Evolutionary conservation across 2,113 vertebrate genomes (phyloP).

Genomic region (Indicator indicator): DNA sequence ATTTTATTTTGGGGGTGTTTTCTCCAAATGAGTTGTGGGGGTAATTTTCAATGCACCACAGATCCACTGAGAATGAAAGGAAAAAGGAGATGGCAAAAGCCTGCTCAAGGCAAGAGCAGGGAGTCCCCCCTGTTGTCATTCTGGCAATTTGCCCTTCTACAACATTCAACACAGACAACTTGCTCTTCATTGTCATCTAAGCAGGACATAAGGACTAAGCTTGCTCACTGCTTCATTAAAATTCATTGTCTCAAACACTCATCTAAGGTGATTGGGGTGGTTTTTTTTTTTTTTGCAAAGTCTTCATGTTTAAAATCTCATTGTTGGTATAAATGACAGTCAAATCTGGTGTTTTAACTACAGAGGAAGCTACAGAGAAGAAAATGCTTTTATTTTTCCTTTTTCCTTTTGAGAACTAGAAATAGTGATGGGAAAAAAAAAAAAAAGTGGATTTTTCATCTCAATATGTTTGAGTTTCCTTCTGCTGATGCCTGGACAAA

Average conservation of each 20-base stretch:
- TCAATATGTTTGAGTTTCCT: not conserved
- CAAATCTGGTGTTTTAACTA: not conserved
- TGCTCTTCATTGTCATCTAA: not conserved
- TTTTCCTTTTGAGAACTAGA: not conserved
- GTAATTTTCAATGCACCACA: too few species aligned
- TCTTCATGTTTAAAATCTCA: not conserved
- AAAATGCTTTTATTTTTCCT: not conserved
- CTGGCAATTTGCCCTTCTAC: not conserved
- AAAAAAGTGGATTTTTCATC: not conserved
- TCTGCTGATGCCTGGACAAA: not conserved
- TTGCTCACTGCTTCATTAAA: not conserved
- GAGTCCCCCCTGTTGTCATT: not conserved
- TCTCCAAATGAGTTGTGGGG: too few species aligned
- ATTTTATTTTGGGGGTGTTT: too few species aligned
- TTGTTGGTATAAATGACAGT: not conserved
- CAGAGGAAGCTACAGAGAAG: not conserved
- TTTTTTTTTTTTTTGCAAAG: not conserved
- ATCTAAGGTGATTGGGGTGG: not conserved
- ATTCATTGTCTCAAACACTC: not conserved
- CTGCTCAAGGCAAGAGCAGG: not conserved
- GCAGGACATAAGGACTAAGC: not conserved
- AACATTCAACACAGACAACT: not conserved
- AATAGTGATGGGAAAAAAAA: not conserved
- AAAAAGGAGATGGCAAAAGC: not conserved
- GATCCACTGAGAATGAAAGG: not conserved